Evolutionary conservation across 2,797 vertebrate species (phyloP), one percentile per base, ranked within the genome.

Genomic region (Syndactyla subalaris): DNA sequence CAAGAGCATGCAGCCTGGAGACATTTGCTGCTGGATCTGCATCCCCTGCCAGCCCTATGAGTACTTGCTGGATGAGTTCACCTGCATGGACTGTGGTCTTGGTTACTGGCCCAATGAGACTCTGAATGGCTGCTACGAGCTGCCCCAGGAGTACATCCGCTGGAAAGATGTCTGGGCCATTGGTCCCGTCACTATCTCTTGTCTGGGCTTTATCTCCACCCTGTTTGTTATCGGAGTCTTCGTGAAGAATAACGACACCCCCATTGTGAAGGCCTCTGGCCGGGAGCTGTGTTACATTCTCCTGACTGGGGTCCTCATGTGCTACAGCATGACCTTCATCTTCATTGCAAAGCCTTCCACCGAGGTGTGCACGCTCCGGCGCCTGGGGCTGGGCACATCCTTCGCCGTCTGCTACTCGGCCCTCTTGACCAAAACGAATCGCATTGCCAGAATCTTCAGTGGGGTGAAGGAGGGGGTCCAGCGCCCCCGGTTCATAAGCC

Each of bases 21-120:
- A 99, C 34, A 99, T 99, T n/a, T 99, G 99, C 97, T 99, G 99
- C 97, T 99, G 99, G 99, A 99, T 99, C 96, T 99, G 99, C 92
- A 99, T 99, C 73, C 98, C 99, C 17, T 99, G 99, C 97, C 99
- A 99, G 96, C 97, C 99, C 41, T 99, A 99, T 2, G 99, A 99
- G 96, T 99, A 99, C 96, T 98, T 99, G 71, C 96, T 98, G 80
- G 99, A 99, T 19, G 99, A 99, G 95, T 99, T 99, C 97, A 99
- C 99, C 80, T 99, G 99, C 61, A 98, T 98, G 27, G 99, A 99
- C 97, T 99, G 99, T 4, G 98, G 98, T 67, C 98, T 99, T 0
- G 99, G 99, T 39, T 98, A 98, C 91, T 99, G 99, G 99, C 99
- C 99, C 65, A 98, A 99, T 1, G 98, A 96, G 79, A 99, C 99